Evolutionary conservation across 2,797 vertebrate species (phyloP).

Genomic region (Zalophus californianus): DNA sequence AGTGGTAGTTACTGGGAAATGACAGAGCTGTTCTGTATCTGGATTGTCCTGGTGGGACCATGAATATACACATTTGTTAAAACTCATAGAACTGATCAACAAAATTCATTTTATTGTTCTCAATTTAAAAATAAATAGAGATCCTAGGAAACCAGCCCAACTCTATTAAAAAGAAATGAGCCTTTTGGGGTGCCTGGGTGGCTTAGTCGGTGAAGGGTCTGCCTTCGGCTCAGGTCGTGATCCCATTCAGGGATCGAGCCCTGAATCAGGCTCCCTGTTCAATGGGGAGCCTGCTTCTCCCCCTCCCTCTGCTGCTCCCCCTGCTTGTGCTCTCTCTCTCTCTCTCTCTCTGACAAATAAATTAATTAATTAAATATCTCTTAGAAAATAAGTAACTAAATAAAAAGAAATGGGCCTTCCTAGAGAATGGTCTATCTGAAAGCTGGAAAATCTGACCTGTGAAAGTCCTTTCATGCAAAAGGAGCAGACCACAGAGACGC

Average conservation of each 20-base stretch:
- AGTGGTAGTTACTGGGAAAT: neutral
- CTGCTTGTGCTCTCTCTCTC: too few relatives aligned
- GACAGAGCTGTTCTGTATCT: neutral
- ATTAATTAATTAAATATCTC: too few relatives aligned
- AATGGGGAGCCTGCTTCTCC: too few relatives aligned
- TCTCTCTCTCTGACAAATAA: too few relatives aligned
- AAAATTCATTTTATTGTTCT: neutral
- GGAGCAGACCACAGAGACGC: too few relatives aligned
- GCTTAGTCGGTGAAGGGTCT: too few relatives aligned
- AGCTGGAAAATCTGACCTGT: neutral
- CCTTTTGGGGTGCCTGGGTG: too few relatives aligned
- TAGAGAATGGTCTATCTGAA: neutral
- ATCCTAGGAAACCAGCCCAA: neutral
- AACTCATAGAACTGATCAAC: neutral
- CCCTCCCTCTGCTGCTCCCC: too few relatives aligned
- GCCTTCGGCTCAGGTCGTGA: too few relatives aligned
- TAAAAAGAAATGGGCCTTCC: neutral
- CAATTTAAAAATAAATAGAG: neutral
- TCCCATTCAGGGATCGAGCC: too few relatives aligned
- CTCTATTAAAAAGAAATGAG: neutral
- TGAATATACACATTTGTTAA: neutral
- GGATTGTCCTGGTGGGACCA: neutral
- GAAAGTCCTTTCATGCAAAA: neutral
- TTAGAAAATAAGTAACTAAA: too few relatives aligned
- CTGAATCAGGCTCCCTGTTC: too few relatives aligned